phyloP scores from a whole-genome alignment of 2,888 invertebrate genomes.

The Eristalinus sepulchralis region DNA sequence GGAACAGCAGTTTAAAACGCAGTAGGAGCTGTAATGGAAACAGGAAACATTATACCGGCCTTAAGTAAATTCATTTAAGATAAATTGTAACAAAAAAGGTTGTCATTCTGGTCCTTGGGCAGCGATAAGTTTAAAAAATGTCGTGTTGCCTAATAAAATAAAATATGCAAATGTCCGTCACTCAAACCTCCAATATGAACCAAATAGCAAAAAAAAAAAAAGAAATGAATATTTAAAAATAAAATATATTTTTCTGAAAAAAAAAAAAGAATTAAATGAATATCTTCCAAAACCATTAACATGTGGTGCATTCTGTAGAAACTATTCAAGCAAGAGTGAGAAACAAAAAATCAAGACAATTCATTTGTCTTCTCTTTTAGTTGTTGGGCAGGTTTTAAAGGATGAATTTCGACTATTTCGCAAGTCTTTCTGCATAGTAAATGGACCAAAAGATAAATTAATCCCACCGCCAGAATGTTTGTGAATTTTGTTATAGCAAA shows the following conservation, averaged over 20 bases:
- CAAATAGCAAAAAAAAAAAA: background rate
- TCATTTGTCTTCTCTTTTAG: background rate
- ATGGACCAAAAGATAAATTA: slow-evolving; percentile 35
- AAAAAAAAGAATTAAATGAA: slow-evolving; percentile 7
- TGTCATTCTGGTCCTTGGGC: too few species aligned
- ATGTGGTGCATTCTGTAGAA: slow-evolving; percentile 13
- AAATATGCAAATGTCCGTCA: background rate
- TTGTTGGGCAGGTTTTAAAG: background rate
- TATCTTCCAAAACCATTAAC: slow-evolving; percentile 17
- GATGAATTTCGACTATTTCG: background rate
- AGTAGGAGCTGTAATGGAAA: too few species aligned
- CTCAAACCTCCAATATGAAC: background rate
- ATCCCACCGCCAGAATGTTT: slow-evolving; percentile 45
- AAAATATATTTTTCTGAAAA: background rate
- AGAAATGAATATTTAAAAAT: background rate
- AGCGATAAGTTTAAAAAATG: too few species aligned
- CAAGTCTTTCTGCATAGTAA: background rate
- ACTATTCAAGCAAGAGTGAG: slow-evolving; percentile 14
- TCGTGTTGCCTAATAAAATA: too few species aligned
- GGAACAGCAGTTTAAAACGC: too few species aligned
- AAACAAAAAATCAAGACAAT: background rate
- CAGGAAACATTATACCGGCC: too few species aligned
- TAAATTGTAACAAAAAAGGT: too few species aligned
- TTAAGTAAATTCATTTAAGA: too few species aligned
- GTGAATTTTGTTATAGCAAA: slow-evolving; percentile 23